Conservation (phyloP, 2,113 vertebrate species). For the Zootoca vivipara region DNA sequence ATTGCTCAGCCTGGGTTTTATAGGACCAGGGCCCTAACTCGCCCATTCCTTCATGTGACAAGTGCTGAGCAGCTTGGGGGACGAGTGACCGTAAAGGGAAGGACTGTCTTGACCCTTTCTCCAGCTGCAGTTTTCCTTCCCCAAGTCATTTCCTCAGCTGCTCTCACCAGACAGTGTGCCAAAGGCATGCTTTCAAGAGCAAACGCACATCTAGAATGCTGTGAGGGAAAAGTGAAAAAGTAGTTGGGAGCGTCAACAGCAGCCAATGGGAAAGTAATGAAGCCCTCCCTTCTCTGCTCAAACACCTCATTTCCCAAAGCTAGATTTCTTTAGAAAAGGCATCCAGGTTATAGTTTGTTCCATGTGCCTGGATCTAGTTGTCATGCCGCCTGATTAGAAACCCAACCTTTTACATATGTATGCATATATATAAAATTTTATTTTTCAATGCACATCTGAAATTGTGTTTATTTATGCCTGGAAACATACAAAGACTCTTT, state of each 20-base stretch:
- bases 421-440: no score
- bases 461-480: conserved; percentile 58
- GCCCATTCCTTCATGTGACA: not conserved
- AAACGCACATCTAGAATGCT: not conserved
- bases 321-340: not conserved
- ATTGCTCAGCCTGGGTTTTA: not conserved
- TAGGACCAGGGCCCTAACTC: not conserved
- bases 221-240: not conserved
- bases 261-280: not conserved
- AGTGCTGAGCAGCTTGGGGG: not conserved
- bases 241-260: not conserved
- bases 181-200: not conserved
- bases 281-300: not conserved
- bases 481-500: conserved; percentile 52
- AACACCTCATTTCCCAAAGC: not conserved
- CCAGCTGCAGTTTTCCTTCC: not conserved
- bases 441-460: not conserved
- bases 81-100: no score
- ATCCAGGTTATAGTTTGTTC: not conserved
- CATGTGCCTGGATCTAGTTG: not conserved
- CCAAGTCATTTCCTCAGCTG: not conserved
- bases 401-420: no score
- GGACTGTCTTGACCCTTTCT: not conserved
- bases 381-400: not conserved
- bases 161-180: not conserved